Conservation (phyloP, 2,888 invertebrate genomes). For the Meteorus colon region DNA sequence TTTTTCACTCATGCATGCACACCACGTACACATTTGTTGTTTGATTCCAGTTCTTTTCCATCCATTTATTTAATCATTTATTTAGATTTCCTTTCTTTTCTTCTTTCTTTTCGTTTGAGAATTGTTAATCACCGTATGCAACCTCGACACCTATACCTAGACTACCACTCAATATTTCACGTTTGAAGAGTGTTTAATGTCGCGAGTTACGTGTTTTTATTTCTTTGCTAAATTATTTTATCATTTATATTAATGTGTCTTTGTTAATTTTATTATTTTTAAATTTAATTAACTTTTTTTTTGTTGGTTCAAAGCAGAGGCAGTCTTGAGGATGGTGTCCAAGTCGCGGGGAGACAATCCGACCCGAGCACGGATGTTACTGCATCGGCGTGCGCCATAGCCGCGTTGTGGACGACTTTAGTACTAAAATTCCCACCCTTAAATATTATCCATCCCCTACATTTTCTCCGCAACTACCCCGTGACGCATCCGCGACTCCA, state of each 20-base stretch:
- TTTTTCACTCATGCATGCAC: not conserved
- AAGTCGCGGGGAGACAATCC: conserved; percentile 64
- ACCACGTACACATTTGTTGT: not conserved
- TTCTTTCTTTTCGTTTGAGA: not conserved
- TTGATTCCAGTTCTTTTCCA: not conserved
- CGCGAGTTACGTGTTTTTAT: not conserved
- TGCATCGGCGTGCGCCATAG: conserved; percentile 69
- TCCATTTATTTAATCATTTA: not conserved
- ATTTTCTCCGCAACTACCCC: conserved; percentile 50
- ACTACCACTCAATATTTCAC: not conserved
- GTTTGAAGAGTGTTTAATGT: not conserved
- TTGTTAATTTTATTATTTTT: conserved; percentile 21
- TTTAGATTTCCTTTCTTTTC: not conserved
- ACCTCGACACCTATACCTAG: conserved; percentile 1
- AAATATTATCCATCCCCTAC: conserved; percentile 49
- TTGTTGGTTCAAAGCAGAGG: conserved; percentile 58
- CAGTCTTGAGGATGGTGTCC: conserved; percentile 66
- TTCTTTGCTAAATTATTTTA: not conserved
- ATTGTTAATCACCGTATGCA: conserved; percentile 6
- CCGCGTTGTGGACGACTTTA: conserved; percentile 65
- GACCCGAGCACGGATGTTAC: conserved; percentile 67
- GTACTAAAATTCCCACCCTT: conserved; percentile 62
- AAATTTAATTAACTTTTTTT: conserved; percentile 28
- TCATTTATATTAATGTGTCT: conserved; percentile 6
- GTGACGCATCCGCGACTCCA: conserved; percentile 57